Base-by-base conservation (phyloP, 2,888 invertebrate species). In the Drosophila niveifrons region DNA sequence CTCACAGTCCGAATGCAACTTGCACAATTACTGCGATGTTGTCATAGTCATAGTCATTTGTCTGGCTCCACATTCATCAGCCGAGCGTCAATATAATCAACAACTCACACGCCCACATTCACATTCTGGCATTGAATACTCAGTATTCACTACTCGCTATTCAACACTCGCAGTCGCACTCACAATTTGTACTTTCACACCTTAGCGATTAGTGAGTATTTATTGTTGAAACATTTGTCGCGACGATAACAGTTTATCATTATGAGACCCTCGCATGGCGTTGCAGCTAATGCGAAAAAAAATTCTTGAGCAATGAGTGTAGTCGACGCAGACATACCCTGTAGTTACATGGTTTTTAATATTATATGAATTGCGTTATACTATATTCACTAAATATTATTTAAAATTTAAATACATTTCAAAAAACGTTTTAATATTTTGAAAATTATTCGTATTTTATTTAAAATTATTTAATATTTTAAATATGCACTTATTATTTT, bases 161-260 rank as follows among this genome's bases (percentile, higher is more conserved):
- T 23, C 34, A 34, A 11, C 15, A 31, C 3, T 18, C 52, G 11
- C 34, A 66, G 2, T 39, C 48, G 39, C 36, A n/a, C n/a, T 44
- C 70, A 43, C 15, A 65, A 10, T 36, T 51, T 15, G 48, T 36
- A 34, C 11, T 69, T 63, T 58, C 47, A 36, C 62, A 75, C 71
- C 28, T 48, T 17, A 8, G 46, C 62, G 71, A 71, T 75, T 75
- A 66, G 43, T 43, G 18, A 46, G 58, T 52, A 66, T 56, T 66
- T 48, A 61, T 56, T 57, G 56, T 50, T 31, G 43, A 44, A 43
- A 43, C 29, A 66, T 43, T 71, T 39, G 59, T 61, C 50, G 43
- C 6, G 28, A 23, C 47, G 66, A 61, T 66, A 75, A 63, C 44
- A 62, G 53, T 59, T 34, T 51, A 53, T 70, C 55, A 48, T 53